Evolutionary conservation across 2,113 vertebrate species (phyloP).

Genomic region (Sander vitreus): DNA sequence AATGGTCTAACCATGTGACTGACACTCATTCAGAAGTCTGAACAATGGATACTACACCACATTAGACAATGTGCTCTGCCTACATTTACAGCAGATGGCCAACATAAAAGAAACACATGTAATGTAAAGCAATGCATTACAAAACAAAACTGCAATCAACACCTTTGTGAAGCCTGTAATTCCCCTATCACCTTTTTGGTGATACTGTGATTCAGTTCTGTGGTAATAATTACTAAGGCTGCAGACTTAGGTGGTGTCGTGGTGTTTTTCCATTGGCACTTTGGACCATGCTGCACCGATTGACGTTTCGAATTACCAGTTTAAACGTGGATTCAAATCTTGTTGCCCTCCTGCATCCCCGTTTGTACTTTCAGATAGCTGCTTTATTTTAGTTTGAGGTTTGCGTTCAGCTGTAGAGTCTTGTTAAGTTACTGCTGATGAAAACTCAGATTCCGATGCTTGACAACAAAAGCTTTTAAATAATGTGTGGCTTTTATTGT

Average conservation of each 20-base stretch:
- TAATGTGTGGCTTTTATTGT: no score
- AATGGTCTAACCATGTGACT: slow-evolving; percentile 51
- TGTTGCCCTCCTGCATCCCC: no score
- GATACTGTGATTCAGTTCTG: background rate
- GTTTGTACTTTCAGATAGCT: no score
- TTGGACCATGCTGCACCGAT: no score
- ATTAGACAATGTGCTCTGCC: background rate
- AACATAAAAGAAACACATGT: background rate
- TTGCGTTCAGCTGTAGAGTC: no score
- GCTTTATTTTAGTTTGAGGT: no score
- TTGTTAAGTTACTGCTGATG: no score
- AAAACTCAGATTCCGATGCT: no score
- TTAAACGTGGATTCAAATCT: no score
- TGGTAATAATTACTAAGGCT: slow-evolving; percentile 19
- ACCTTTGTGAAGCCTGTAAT: background rate
- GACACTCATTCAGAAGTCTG: slow-evolving; percentile 48
- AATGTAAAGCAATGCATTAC: background rate
- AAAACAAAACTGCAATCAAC: background rate
- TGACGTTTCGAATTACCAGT: no score
- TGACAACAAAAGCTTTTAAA: no score
- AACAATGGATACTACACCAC: slow-evolving; percentile 41
- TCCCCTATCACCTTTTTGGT: background rate
- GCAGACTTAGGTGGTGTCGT: background rate
- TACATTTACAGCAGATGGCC: background rate
- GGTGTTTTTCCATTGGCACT: no score